A percentile compares a stretch with the other conserved stretches of the same genome.
phyloP scores from a whole-genome alignment of 2,113 vertebrate species.

The Stercorarius parasiticus region DNA sequence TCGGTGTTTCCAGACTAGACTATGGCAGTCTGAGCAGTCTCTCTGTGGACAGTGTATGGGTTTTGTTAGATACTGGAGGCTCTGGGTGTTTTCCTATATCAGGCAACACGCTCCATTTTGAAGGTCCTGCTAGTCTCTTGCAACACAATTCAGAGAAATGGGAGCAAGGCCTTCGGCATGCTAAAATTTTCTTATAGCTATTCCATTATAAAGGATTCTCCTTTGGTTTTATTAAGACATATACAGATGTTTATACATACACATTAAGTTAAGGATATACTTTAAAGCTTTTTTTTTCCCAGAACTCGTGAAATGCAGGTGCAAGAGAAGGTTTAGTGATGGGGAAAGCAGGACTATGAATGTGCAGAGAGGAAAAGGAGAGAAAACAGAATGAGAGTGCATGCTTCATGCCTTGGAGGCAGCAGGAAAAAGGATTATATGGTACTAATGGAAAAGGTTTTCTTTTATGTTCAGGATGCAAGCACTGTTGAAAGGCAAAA shows the following conservation, averaged over 20 bases:
- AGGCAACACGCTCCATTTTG: rapidly evolving
- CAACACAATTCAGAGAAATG: background rate
- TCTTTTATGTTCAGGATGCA: background rate
- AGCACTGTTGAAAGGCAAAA: background rate
- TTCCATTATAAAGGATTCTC: background rate
- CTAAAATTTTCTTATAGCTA: background rate
- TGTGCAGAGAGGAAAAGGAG: background rate
- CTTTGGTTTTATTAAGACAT: background rate
- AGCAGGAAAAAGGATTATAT: background rate
- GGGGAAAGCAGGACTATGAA: background rate
- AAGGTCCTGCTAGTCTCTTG: background rate
- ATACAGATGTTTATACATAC: background rate
- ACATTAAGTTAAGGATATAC: background rate
- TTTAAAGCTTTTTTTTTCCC: background rate
- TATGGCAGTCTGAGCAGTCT: background rate
- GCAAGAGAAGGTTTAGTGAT: background rate
- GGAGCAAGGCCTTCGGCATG: rapidly evolving
- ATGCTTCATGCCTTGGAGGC: background rate
- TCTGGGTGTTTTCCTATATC: background rate
- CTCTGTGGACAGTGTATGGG: background rate
- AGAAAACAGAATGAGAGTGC: background rate
- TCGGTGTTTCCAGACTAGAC: background rate
- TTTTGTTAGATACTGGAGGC: background rate
- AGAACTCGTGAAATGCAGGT: background rate
- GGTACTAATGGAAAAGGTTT: background rate